These are phyloP conservation scores for Lucilia cuprina DNA, from an alignment of 1,140 invertebrate genomes.

Conservation along the genomic window DNA sequence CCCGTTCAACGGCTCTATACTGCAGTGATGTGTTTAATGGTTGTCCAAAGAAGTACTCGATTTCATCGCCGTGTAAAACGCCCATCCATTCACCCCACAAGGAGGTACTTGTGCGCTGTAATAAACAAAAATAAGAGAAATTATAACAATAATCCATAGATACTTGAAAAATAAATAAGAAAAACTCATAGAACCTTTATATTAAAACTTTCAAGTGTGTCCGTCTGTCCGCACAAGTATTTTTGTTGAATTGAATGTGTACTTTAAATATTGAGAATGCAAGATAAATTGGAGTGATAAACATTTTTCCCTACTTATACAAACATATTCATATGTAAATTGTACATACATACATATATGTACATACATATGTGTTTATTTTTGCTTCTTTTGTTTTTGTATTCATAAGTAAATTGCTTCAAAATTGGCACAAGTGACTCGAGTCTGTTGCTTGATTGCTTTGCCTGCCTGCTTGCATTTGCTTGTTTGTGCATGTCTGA, in stretches of 20 bases:
- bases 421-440: conserved; percentile 13
- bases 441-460: conserved; percentile 9
- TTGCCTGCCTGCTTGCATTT: neutral
- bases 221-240: neutral
- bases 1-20: conserved; percentile 82
- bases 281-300: neutral
- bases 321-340: neutral
- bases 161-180: neutral
- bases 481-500: neutral
- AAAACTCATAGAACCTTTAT: neutral
- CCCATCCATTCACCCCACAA: conserved; percentile 98
- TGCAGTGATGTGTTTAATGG: conserved; percentile 83
- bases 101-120: conserved; percentile 85
- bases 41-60: conserved; percentile 95
- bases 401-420: neutral
- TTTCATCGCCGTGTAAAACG: conserved; percentile 95
- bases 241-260: too few species aligned
- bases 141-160: neutral
- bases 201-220: neutral
- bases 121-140: conserved; percentile 38
- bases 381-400: neutral
- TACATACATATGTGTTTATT: neutral
- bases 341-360: neutral
- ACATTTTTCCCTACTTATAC: neutral
- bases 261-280: neutral